Conservation (phyloP, 1,140 invertebrate species). For the Sminthurides bifidus region DNA sequence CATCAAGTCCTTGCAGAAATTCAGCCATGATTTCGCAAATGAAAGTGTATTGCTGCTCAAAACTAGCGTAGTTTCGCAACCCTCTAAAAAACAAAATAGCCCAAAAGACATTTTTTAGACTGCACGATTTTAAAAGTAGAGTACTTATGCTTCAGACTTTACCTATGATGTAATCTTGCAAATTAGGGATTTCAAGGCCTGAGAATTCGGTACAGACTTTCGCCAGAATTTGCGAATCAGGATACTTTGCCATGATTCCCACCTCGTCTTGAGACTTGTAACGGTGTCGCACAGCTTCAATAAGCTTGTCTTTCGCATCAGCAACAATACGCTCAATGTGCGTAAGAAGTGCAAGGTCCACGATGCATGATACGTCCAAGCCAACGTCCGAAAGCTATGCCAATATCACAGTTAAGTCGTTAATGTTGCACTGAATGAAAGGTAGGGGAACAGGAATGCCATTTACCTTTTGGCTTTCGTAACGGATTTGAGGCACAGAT, state of each 20-base stretch:
- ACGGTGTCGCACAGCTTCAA: slow-evolving; percentile 55
- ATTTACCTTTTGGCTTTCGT: slow-evolving; percentile 57
- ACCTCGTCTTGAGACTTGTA: slow-evolving; percentile 52
- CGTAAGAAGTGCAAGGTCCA: slow-evolving; percentile 62
- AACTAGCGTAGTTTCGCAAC: slow-evolving; percentile 47
- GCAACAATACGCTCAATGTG: slow-evolving; percentile 50
- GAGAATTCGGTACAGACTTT: slow-evolving; percentile 47
- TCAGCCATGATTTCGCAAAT: slow-evolving; percentile 55
- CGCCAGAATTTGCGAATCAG: slow-evolving; percentile 43
- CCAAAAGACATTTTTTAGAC: no score
- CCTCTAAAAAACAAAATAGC: slow-evolving; percentile 40
- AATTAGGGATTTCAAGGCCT: slow-evolving; percentile 42
- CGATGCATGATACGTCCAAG: slow-evolving; percentile 67
- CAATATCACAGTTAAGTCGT: no score
- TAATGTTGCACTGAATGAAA: no score
- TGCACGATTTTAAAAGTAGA: not conserved
- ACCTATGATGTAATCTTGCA: slow-evolving; percentile 46
- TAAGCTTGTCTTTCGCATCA: slow-evolving; percentile 58
- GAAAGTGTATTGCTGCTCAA: slow-evolving; percentile 56
- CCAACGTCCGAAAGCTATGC: slow-evolving; percentile 55
- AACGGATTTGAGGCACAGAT: slow-evolving; percentile 64
- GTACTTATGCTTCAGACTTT: slow-evolving; percentile 23
- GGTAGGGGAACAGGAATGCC: not conserved
- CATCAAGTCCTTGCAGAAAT: slow-evolving; percentile 54
- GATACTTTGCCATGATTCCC: slow-evolving; percentile 57